Evolutionary conservation across 1,140 invertebrate genomes (phyloP).

Genomic region (Antheraea mylitta): DNA sequence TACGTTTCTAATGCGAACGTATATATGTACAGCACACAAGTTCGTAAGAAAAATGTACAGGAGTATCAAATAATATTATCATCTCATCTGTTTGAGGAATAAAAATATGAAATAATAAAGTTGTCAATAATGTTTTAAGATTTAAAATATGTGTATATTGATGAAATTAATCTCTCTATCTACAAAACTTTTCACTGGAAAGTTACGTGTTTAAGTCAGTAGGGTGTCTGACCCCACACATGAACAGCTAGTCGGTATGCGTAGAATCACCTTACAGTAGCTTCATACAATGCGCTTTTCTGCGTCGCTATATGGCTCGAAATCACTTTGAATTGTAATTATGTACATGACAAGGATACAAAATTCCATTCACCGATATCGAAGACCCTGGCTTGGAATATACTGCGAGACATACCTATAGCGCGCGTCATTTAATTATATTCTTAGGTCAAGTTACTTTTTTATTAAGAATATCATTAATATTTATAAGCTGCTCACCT

Average conservation of each 20-base stretch:
- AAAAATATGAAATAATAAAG: too few relatives aligned
- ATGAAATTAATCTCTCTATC: not conserved
- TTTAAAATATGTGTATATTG: not conserved
- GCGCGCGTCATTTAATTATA: conserved; percentile 1
- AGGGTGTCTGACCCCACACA: conserved; percentile 19
- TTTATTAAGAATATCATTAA: conserved; percentile 1
- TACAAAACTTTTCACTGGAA: conserved; percentile 7
- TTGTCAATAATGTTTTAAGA: too few relatives aligned
- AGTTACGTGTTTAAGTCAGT: conserved; percentile 13
- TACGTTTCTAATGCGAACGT: too few relatives aligned
- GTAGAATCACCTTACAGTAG: conserved; percentile 19
- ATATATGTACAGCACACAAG: too few relatives aligned
- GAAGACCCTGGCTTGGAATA: conserved; percentile 16
- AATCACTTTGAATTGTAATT: conserved; percentile 43
- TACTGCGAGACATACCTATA: conserved; percentile 6
- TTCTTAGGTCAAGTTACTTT: not conserved
- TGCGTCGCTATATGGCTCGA: conserved; percentile 27
- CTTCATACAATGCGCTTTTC: conserved; percentile 25
- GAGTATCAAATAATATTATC: too few relatives aligned
- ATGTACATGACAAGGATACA: conserved; percentile 36
- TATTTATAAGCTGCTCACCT: conserved; percentile 1
- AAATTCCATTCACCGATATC: conserved; percentile 30
- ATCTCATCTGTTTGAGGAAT: too few relatives aligned
- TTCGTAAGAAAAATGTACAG: too few relatives aligned
- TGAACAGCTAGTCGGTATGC: conserved; percentile 33